phyloP scores from a whole-genome alignment of 2,797 vertebrate species.

The Halcyon badia region DNA sequence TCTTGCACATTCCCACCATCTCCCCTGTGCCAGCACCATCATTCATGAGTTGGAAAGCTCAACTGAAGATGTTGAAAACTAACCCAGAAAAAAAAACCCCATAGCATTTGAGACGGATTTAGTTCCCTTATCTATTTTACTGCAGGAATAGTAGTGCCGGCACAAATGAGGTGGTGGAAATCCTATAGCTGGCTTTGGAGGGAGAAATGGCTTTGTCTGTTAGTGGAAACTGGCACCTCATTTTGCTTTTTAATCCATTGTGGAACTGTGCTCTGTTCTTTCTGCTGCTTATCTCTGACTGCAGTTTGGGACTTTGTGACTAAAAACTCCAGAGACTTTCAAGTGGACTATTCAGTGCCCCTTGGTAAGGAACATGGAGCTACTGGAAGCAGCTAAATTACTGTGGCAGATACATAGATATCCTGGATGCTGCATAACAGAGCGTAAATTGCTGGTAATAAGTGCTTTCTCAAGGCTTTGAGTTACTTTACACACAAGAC shows the following conservation, averaged over 20 bases:
- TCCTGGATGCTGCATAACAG: conserved; percentile 17
- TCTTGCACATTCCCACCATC: background rate
- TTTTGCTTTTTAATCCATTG: conserved; percentile 58
- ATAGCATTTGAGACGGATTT: background rate
- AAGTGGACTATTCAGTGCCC: conserved; percentile 31
- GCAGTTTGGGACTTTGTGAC: conserved; percentile 53
- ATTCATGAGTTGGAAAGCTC: background rate
- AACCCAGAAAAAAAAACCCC: background rate
- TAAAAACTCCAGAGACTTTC: conserved; percentile 56
- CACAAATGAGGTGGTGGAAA: conserved; percentile 41
- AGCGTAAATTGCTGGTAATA: conserved; percentile 5
- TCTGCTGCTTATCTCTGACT: conserved; percentile 62
- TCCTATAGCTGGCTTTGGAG: conserved; percentile 40
- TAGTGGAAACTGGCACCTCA: conserved; percentile 46
- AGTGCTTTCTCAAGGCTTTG: conserved; percentile 57
- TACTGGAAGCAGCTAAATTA: conserved; percentile 59
- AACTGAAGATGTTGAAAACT: conserved; percentile 21
- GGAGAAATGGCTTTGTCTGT: conserved; percentile 48
- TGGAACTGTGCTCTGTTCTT: conserved; percentile 52
- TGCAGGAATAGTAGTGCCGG: conserved; percentile 24
- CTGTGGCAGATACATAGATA: conserved; percentile 8
- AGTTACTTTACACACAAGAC: conserved; percentile 22
- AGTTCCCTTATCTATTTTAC: conserved; percentile 60
- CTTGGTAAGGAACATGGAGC: conserved; percentile 48
- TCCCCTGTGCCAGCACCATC: background rate